Conservation (phyloP, 2,797 vertebrate species). For the Orestias chungarensis region DNA sequence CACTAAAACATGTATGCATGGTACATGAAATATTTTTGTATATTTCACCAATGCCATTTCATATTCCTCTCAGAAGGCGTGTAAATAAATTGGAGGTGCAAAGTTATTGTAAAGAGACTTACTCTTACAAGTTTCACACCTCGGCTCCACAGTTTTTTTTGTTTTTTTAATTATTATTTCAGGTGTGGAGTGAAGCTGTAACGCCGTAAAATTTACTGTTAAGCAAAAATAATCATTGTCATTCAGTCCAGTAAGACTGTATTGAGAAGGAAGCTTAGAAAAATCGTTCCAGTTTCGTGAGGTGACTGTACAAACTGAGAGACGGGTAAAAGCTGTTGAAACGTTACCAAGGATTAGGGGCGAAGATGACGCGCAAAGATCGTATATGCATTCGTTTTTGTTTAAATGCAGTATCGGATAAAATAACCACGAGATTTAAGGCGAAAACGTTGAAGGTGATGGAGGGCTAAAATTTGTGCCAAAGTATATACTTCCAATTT, state of each 20-base stretch:
- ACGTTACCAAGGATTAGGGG: constrained; percentile 14
- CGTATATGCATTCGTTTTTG: constrained; percentile 25
- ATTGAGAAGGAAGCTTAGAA: constrained; percentile 65
- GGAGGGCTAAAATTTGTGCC: constrained; percentile 62
- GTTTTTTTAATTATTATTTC: too few species aligned
- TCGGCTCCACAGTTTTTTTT: constrained; percentile 71
- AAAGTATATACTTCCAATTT: constrained; percentile 47
- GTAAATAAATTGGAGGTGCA: constrained; percentile 73
- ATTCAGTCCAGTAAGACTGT: constrained; percentile 59
- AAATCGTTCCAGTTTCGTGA: constrained; percentile 48
- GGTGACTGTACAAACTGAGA: constrained; percentile 65
- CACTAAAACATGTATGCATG: constrained; percentile 70
- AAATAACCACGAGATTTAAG: constrained; percentile 18
- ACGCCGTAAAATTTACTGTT: constrained; percentile 51
- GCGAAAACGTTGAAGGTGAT: constrained; percentile 20
- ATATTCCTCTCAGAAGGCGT: constrained; percentile 72
- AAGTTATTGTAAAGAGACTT: constrained; percentile 66
- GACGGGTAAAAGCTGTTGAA: constrained; percentile 42
- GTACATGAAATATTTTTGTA: constrained; percentile 84
- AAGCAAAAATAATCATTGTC: constrained; percentile 52
- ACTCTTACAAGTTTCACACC: constrained; percentile 63
- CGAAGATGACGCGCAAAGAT: constrained; percentile 19
- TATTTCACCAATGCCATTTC: constrained; percentile 79
- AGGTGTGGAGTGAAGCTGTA: constrained; percentile 62
- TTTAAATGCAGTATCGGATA: constrained; percentile 5